Percentiles rank a stretch among this genome's conserved stretches.
Conservation (phyloP, 23 tunicate genomes). For the Halocynthia aurantium region DNA sequence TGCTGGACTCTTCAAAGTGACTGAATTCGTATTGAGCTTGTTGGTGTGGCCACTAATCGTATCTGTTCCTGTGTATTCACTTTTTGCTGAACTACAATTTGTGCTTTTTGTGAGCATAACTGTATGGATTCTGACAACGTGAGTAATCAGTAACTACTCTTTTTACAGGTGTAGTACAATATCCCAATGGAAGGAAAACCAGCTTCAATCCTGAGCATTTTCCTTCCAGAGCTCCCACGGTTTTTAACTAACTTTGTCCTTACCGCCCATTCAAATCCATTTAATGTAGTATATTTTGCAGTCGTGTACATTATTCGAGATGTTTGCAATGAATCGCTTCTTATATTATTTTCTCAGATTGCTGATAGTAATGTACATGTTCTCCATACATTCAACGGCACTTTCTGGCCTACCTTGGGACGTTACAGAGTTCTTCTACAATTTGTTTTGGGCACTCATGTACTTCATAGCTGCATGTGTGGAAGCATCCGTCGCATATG, state of each 20-base stretch:
- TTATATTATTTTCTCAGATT: slow-evolving; percentile 30
- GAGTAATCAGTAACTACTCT: slow-evolving; percentile 25
- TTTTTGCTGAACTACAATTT: slow-evolving; percentile 20
- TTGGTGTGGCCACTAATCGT: slow-evolving; percentile 57
- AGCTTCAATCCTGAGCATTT: not conserved
- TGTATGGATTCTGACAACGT: slow-evolving; percentile 71
- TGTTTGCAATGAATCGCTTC: no score
- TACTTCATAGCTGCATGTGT: slow-evolving; percentile 76
- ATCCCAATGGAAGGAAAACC: no score
- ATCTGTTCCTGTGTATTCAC: not conserved
- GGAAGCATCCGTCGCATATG: slow-evolving; percentile 27
- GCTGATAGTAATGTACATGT: slow-evolving; percentile 44
- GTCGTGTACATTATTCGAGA: no score
- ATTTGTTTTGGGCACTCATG: slow-evolving; percentile 48
- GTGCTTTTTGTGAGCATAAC: slow-evolving; percentile 59
- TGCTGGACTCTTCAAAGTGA: slow-evolving; percentile 36
- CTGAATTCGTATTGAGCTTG: slow-evolving; percentile 52
- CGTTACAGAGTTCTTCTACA: slow-evolving; percentile 50
- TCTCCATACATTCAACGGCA: slow-evolving; percentile 28
- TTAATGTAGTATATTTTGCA: not conserved
- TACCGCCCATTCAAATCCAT: not conserved
- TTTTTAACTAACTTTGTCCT: not conserved
- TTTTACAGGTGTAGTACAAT: not conserved
- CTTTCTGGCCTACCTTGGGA: slow-evolving; percentile 63
- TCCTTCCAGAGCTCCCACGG: not conserved